Evolutionary conservation across 2,797 vertebrate species (phyloP).

Genomic region (Heterohyrax brucei): DNA sequence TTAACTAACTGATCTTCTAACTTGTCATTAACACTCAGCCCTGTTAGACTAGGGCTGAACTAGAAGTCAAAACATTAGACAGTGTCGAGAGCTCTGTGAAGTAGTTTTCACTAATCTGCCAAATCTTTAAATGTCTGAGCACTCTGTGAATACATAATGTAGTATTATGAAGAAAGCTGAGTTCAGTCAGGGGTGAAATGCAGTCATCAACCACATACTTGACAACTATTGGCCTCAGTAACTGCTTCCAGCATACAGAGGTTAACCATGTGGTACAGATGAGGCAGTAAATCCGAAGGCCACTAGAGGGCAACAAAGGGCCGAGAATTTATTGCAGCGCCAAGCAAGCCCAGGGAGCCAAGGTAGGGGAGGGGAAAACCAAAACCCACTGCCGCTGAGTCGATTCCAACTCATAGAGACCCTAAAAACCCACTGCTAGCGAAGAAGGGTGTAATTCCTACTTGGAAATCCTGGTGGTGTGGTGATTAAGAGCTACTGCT

Average conservation of each 20-base stretch:
- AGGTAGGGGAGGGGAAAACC: not conserved
- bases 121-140: not conserved
- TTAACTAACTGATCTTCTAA: not conserved
- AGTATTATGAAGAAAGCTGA: conserved; percentile 20
- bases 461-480: no score
- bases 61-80: not conserved
- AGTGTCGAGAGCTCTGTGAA: not conserved
- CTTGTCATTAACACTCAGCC: conserved; percentile 21
- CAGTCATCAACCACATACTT: conserved; percentile 21
- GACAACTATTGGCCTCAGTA: not conserved
- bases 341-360: not conserved
- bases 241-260: not conserved
- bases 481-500: no score
- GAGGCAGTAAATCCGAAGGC: conserved; percentile 6
- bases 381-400: no score
- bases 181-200: conserved; percentile 34
- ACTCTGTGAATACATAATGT: not conserved
- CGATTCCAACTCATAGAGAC: no score
- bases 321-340: not conserved
- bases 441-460: no score
- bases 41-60: not conserved
- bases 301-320: conserved; percentile 74
- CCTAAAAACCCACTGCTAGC: no score
- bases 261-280: no score
- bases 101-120: conserved; percentile 26